phyloP scores from a whole-genome alignment of 2,113 vertebrate genomes.

The Tupaia tana region DNA sequence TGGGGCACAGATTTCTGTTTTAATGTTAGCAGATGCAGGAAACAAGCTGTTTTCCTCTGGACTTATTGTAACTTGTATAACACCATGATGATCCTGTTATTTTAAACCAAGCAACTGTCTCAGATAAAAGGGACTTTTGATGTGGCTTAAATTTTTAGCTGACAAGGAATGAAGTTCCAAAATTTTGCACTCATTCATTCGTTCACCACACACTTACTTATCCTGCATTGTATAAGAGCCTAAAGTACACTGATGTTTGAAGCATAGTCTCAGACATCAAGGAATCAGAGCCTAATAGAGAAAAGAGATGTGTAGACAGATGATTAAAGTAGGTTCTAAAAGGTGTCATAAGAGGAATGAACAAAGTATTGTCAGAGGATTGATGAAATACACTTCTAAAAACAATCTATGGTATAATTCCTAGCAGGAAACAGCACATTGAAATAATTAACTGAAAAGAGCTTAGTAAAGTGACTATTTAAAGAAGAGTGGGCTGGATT shows the following conservation, averaged over 20 bases:
- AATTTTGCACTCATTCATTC: background rate
- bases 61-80: background rate
- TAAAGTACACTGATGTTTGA: background rate
- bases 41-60: background rate
- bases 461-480: background rate
- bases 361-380: background rate
- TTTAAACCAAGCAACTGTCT: slow-evolving; percentile 6
- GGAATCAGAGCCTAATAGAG: background rate
- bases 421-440: background rate
- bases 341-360: background rate
- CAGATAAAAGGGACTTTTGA: background rate
- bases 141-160: background rate
- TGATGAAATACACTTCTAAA: background rate
- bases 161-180: background rate
- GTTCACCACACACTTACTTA: background rate
- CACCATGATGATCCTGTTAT: background rate
- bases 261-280: background rate
- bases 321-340: background rate
- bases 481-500: background rate
- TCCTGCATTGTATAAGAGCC: background rate
- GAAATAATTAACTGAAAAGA: slow-evolving; percentile 6
- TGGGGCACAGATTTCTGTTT: background rate
- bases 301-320: background rate
- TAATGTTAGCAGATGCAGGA: slow-evolving; percentile 5
- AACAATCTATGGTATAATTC: background rate